Percentiles rank a stretch among this genome's conserved stretches.
These are phyloP conservation scores for Oreotrochilus melanogaster DNA, from an alignment of 2,113 vertebrate genomes.

Conservation along the genomic window DNA sequence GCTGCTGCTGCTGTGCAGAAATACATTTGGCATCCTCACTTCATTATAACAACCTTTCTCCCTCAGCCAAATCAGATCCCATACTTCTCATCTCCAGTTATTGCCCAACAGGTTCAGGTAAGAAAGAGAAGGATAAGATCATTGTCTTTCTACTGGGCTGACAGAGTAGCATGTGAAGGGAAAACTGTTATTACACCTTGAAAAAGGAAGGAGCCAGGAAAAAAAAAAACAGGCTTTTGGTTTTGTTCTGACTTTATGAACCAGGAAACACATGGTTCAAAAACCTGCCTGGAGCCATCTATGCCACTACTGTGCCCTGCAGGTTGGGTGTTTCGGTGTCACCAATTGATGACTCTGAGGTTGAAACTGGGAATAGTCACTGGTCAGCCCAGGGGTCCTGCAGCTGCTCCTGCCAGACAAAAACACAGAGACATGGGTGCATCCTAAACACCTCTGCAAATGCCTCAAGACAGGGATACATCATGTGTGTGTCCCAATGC, in stretches of 20 bases:
- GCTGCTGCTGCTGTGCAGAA: background rate
- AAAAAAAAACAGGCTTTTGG: background rate
- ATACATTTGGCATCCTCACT: background rate
- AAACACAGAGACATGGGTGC: background rate
- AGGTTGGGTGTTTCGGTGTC: background rate
- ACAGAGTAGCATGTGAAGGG: fast-evolving
- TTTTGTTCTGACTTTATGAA: background rate
- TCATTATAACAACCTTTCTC: background rate
- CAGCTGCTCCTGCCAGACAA: background rate
- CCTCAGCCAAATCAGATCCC: background rate
- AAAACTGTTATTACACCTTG: background rate
- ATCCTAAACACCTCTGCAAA: background rate
- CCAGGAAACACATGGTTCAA: background rate
- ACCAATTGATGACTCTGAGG: background rate
- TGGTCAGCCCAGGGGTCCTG: background rate
- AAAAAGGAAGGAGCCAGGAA: background rate
- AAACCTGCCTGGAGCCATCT: background rate
- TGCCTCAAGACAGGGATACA: background rate
- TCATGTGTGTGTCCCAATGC: background rate
- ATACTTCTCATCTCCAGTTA: background rate
- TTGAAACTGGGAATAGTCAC: background rate
- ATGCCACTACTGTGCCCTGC: fast-evolving
- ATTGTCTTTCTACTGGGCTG: background rate
- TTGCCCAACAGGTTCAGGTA: background rate
- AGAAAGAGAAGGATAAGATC: background rate